Evolutionary conservation across 2,797 vertebrate genomes (phyloP), one percentile per base, ranked within the genome.

Genomic region (Botia almorhae): DNA sequence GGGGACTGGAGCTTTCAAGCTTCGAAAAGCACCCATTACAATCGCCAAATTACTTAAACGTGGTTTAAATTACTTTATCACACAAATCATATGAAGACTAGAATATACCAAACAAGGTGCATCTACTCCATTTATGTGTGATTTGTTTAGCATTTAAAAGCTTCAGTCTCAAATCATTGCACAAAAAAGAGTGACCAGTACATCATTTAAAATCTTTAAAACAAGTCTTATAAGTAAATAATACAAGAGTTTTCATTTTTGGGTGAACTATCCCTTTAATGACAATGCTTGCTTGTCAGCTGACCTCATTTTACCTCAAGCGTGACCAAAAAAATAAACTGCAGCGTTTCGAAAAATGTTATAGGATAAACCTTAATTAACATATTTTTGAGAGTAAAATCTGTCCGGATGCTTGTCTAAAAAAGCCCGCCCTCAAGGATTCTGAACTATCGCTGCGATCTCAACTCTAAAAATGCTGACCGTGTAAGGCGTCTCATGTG

Each of bases 391-490:
- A 26, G 17, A 19, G 63, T 23, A 14, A 58, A 61, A 61, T 33
- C 56, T 63, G 60, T 33, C 69, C 33, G 33, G 78, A 73, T 80
- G 50, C 50, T 72, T 46, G 2, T 53, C 29, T 33, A 69, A 78
- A 65, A 53, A 56, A 56, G 8, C 23, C 19, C 17, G n/a, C 26
- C 68, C 53, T 7, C n/a, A 63, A 46, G 78, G 21, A 79, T 26
- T 80, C 60, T 23, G 11, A 80, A 63, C 60, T 29, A 64, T 63
- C 29, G 29, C 33, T 63, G 76, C 4, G 14, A 82, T 76, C 67
- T 67, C 16, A 67, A 68, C 78, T 69, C 36, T 55, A 81, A 77
- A 84, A 80, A 78, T 81, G 78, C 78, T 81, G 80, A 84, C 75
- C 46, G 58, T 74, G 78, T 74, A 68, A 55, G 29, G 13, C 13